phyloP scores from a whole-genome alignment of 2,888 invertebrate genomes.

The Ophion obscuratus region DNA sequence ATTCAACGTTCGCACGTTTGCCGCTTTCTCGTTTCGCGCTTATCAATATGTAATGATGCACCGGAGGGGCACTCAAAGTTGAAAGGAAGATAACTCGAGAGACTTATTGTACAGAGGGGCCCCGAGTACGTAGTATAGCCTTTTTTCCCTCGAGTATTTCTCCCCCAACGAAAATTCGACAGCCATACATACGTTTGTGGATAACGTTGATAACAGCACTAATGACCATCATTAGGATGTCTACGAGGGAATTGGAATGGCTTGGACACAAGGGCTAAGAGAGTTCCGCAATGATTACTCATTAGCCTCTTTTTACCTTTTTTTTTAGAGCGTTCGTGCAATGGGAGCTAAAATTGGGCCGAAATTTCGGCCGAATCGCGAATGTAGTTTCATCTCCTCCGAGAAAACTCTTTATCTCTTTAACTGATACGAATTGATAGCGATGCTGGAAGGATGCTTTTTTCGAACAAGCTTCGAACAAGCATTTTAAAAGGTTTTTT shows the following conservation, averaged over 20 bases:
- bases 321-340: slow-evolving; percentile 35
- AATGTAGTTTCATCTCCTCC: background rate
- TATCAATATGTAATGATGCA: slow-evolving; percentile 46
- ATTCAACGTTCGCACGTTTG: background rate
- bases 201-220: slow-evolving; percentile 20
- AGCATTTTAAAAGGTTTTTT: no score
- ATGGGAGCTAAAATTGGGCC: background rate
- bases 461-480: background rate
- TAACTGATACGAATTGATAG: background rate
- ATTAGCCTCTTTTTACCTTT: slow-evolving; percentile 40
- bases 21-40: background rate
- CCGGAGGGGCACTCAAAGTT: slow-evolving; percentile 16
- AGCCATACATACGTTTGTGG: slow-evolving; percentile 1
- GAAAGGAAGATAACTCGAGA: slow-evolving; percentile 25
- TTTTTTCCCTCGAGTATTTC: slow-evolving; percentile 34
- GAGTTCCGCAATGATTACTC: slow-evolving; percentile 42
- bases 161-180: slow-evolving; percentile 27
- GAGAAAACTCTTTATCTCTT: background rate
- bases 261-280: slow-evolving; percentile 8
- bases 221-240: slow-evolving; percentile 52
- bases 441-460: background rate
- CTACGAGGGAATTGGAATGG: slow-evolving; percentile 20
- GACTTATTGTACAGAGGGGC: slow-evolving; percentile 20
- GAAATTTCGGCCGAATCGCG: slow-evolving; percentile 22
- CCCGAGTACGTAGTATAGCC: background rate